Evolutionary conservation across 2,797 vertebrate genomes (phyloP), one percentile per base, ranked within the genome.

Genomic region (Jordanella pulchra): DNA sequence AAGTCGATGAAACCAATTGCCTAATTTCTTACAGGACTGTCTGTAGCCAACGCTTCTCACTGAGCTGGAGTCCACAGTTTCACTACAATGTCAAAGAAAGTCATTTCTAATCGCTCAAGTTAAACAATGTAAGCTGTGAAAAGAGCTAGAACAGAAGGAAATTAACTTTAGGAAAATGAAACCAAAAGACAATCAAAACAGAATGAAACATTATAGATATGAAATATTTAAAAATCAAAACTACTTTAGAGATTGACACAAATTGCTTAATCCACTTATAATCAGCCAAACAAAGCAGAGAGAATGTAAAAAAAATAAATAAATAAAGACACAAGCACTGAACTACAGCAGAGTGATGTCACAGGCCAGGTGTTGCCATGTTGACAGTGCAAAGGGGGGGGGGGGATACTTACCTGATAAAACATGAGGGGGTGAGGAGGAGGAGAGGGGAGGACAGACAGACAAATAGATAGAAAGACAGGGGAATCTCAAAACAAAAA

Each of bases 251-350:
- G 95, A 96, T 96, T 94, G 79, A 94, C 93, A 96, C 95, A 54
- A 94, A 91, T 97, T 95, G 93, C 96, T 96, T 97, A 97, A 97
- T 97, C 96, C 97, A 99, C 97, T 98, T 96, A 97, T 97, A 98
- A 99, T 97, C 97, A 98, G 97, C 97, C 98, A 99, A 99, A 98
- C 96, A 96, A 99, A 97, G 97, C 97, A 96, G 94, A 97, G 95
- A 96, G 93, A 93, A 94, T 94, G 87, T 68, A 68, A 95, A 94
- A 95, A 94, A 95, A 93, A 95, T 82, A 65, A 81, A 85, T n/a
- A 87, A 69, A 77, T 91, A 93, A 96, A 94, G 95, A 96, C 96
- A 97, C 96, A 97, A 99, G 97, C 98, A 98, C 96, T 98, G 96
- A 95, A 97, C 97, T 98, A 98, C 96, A 95, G 96, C 96, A 96